Percentiles rank a stretch among this genome's conserved stretches.
Evolutionary conservation across 1,140 invertebrate genomes (phyloP).

Genomic region (Phthorimaea operculella): DNA sequence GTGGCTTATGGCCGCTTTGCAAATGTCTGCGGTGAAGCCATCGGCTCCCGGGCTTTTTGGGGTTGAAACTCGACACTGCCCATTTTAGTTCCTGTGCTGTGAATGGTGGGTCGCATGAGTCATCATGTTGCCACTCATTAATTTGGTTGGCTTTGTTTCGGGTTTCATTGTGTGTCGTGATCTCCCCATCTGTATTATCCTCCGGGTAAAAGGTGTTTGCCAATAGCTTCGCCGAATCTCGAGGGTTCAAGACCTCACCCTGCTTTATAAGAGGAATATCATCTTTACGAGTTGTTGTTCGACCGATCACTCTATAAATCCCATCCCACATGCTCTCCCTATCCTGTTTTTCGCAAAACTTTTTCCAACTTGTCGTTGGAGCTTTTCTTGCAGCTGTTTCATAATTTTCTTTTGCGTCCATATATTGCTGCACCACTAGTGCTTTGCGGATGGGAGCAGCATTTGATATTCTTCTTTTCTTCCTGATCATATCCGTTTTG

Average conservation of each 20-base stretch:
- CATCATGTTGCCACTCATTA: background rate
- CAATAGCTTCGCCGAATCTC: too few species aligned
- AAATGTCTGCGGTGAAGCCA: too few species aligned
- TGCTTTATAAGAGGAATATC: too few species aligned
- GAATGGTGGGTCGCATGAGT: slow-evolving; percentile 14
- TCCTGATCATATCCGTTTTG: too few species aligned
- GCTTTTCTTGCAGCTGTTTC: slow-evolving; percentile 1
- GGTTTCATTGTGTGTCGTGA: background rate
- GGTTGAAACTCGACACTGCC: slow-evolving; percentile 11
- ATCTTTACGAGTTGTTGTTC: background rate
- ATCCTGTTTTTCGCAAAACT: slow-evolving; percentile 10
- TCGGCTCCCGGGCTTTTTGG: slow-evolving; percentile 10
- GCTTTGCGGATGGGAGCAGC: too few species aligned
- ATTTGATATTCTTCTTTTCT: too few species aligned
- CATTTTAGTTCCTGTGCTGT: slow-evolving; percentile 7
- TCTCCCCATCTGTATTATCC: too few species aligned
- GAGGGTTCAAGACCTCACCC: too few species aligned
- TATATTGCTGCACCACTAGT: too few species aligned
- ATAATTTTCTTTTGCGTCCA: slow-evolving; percentile 4
- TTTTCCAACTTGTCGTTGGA: slow-evolving; percentile 14
- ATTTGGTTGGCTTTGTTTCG: slow-evolving; percentile 4
- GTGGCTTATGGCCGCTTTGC: too few species aligned
- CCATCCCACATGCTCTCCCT: slow-evolving; percentile 11
- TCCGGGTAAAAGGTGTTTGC: too few species aligned
- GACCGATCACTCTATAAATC: slow-evolving; percentile 6